Conservation (phyloP, 2,797 vertebrate genomes). For the Pteropus rufus region DNA sequence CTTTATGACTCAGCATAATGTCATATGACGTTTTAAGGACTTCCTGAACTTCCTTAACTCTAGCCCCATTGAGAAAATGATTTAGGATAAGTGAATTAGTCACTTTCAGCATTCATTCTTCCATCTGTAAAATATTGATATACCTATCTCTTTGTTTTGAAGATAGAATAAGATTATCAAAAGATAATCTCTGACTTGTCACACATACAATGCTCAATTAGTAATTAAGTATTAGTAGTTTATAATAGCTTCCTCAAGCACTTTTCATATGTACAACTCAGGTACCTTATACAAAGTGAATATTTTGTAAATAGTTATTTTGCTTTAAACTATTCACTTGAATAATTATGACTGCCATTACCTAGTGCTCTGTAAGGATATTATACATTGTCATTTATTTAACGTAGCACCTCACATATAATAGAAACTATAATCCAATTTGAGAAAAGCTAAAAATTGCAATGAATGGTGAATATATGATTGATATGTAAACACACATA, state of each 20-base stretch:
- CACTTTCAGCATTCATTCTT: not conserved
- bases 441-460: not conserved
- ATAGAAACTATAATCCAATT: not conserved
- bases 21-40: not conserved
- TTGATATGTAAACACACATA: not conserved
- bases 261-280: not conserved
- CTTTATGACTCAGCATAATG: not conserved
- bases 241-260: not conserved
- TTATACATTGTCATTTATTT: not conserved
- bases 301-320: not conserved
- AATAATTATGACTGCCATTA: not conserved
- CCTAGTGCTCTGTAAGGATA: not conserved
- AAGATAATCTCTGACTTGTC: not conserved
- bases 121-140: not conserved
- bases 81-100: not conserved
- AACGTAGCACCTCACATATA: not conserved
- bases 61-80: not conserved
- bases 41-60: not conserved
- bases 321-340: not conserved
- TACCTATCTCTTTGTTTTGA: not conserved
- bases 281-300: not conserved
- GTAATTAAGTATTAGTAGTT: not conserved
- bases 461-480: not conserved
- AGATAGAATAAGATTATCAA: not conserved
- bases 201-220: not conserved